phyloP scores from a whole-genome alignment of 2,113 vertebrate species.

The Tauraco erythrolophus region DNA sequence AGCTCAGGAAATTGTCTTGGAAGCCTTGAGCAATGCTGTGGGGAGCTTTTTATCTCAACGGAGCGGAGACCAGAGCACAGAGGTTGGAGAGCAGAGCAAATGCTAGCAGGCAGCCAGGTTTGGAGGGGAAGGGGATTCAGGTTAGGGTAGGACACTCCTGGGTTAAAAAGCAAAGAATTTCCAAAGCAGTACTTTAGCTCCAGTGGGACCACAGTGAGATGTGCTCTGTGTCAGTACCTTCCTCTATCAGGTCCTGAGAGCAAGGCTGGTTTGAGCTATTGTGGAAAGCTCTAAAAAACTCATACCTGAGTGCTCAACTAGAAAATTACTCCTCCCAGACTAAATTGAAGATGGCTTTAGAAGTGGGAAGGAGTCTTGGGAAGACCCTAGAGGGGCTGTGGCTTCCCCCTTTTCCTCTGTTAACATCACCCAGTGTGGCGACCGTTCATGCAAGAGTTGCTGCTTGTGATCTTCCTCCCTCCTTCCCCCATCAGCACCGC shows the following conservation, averaged over 20 bases:
- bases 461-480: not conserved
- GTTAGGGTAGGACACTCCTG: not conserved
- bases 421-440: not conserved
- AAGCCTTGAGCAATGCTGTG: not conserved
- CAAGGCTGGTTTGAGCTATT: not conserved
- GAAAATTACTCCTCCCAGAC: not conserved
- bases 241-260: not conserved
- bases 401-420: not conserved
- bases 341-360: not conserved
- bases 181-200: not conserved
- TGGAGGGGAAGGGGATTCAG: not conserved
- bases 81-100: not conserved
- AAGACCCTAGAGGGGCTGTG: not conserved
- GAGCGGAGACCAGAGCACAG: not conserved
- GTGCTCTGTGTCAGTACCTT: not conserved
- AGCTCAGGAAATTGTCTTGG: not conserved
- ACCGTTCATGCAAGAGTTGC: not conserved
- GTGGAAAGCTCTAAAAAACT: not conserved
- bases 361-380: not conserved
- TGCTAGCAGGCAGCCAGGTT: not conserved
- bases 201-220: not conserved
- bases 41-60: not conserved
- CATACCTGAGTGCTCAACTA: not conserved
- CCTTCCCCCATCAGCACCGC: not conserved
- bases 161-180: not conserved